Conservation (phyloP, 2,113 vertebrate species). For the Zapornia atra region DNA sequence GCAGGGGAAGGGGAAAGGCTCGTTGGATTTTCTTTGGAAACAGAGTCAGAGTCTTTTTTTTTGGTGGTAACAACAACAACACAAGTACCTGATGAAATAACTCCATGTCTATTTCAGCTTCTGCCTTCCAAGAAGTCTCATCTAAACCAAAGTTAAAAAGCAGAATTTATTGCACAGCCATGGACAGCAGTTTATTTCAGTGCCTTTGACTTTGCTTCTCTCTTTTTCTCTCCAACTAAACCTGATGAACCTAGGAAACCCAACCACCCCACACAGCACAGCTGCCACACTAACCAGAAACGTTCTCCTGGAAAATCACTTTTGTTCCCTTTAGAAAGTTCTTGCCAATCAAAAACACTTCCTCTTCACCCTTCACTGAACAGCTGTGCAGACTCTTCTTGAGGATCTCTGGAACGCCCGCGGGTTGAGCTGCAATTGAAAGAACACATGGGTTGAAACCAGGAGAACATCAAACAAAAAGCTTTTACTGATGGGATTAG, state of each 20-base stretch:
- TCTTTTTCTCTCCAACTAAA: neutral
- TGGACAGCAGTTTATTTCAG: neutral
- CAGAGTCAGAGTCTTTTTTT: neutral
- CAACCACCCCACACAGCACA: neutral
- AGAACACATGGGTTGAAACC: neutral
- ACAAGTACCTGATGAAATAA: constrained; percentile 95
- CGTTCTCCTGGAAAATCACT: constrained; percentile 96
- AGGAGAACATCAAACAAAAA: neutral
- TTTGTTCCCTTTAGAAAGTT: constrained; percentile 99
- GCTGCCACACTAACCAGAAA: constrained; percentile 82
- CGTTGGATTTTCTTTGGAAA: neutral
- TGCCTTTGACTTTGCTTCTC: neutral
- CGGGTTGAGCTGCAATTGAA: constrained; percentile 88
- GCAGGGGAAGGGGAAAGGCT: neutral
- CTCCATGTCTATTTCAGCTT: constrained; percentile 99
- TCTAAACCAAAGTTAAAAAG: constrained; percentile 79
- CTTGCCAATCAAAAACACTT: constrained; percentile 98
- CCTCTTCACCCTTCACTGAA: constrained; percentile 92
- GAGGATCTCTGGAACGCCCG: constrained; percentile 94
- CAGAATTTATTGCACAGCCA: neutral
- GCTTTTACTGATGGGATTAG: neutral
- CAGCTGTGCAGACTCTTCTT: constrained; percentile 97
- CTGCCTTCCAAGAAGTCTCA: constrained; percentile 95
- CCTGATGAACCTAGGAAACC: neutral
- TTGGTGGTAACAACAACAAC: neutral